Evolutionary conservation across 2,888 invertebrate genomes (phyloP).

Genomic region (Lissocephala sabroskyi): DNA sequence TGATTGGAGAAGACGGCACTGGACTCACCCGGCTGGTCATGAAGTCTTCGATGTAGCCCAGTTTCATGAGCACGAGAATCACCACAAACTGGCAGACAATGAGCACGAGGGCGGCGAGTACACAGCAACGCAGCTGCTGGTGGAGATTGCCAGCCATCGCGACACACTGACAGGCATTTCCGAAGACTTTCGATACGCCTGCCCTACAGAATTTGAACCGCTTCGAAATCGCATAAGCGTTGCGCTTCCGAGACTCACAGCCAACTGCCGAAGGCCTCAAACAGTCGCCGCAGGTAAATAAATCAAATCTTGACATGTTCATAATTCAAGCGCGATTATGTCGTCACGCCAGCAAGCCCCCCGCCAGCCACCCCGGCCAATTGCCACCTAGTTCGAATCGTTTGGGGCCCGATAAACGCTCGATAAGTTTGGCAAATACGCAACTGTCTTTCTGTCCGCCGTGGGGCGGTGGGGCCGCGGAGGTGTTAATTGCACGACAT

Average conservation of each 20-base stretch:
- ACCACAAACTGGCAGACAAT: constrained; percentile 22
- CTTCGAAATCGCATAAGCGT: constrained; percentile 4
- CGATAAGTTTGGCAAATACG: constrained; percentile 53
- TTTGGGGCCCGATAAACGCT: constrained; percentile 40
- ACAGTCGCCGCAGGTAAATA: constrained; percentile 3
- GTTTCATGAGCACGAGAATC: constrained; percentile 7
- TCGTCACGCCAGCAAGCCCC: constrained; percentile 20
- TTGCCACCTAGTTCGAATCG: constrained; percentile 7
- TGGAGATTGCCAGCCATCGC: constrained; percentile 26
- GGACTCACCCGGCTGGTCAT: constrained; percentile 17
- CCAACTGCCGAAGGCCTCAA: constrained; percentile 2
- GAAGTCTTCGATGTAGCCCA: not conserved
- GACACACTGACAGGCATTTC: constrained; percentile 17
- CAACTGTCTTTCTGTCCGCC: too few species aligned
- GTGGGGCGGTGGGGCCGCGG: too few species aligned
- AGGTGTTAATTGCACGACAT: constrained; percentile 53
- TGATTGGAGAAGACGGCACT: too few species aligned
- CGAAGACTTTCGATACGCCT: not conserved
- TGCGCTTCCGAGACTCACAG: too few species aligned
- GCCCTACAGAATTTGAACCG: not conserved
- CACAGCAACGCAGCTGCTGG: constrained; percentile 16
- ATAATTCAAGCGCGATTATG: constrained; percentile 17
- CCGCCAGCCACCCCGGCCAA: not conserved
- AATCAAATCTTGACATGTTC: constrained; percentile 2
- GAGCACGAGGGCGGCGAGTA: constrained; percentile 11